A percentile compares a stretch with the other conserved stretches of the same genome.
phyloP scores from a whole-genome alignment of 2,113 vertebrate species.

The Python bivittatus region DNA sequence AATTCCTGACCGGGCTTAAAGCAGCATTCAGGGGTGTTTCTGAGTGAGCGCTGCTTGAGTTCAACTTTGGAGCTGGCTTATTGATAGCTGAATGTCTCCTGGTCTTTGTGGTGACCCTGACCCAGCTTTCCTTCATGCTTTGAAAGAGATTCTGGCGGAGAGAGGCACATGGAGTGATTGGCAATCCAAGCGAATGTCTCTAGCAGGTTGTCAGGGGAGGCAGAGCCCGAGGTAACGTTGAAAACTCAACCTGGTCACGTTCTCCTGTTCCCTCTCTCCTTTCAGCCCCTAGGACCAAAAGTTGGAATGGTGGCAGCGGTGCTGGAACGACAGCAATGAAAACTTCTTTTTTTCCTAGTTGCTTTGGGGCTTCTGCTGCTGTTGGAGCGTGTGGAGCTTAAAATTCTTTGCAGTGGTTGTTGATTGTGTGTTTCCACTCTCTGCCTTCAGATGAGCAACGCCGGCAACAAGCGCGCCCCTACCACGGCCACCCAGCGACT shows the following conservation, averaged over 20 bases:
- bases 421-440: neutral
- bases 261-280: neutral
- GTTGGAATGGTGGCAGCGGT: neutral
- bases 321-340: too few relatives aligned
- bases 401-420: neutral
- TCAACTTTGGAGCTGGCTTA: too few relatives aligned
- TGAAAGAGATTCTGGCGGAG: neutral
- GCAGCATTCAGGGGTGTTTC: too few relatives aligned
- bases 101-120: neutral
- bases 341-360: too few relatives aligned
- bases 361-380: neutral
- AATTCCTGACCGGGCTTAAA: too few relatives aligned
- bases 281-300: neutral
- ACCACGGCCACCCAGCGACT: conserved; percentile 96
- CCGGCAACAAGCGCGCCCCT: conserved; percentile 92
- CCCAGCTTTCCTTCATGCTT: neutral
- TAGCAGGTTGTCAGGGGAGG: neutral
- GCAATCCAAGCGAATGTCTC: neutral
- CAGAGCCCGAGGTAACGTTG: neutral
- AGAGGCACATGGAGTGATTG: too few relatives aligned
- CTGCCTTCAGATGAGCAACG: conserved; percentile 88
- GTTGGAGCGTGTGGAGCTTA: neutral
- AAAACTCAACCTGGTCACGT: neutral
- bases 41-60: neutral
- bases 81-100: neutral